These are phyloP conservation scores for Phthorimaea operculella DNA, from an alignment of 1,140 invertebrate species.

Conservation along the genomic window DNA sequence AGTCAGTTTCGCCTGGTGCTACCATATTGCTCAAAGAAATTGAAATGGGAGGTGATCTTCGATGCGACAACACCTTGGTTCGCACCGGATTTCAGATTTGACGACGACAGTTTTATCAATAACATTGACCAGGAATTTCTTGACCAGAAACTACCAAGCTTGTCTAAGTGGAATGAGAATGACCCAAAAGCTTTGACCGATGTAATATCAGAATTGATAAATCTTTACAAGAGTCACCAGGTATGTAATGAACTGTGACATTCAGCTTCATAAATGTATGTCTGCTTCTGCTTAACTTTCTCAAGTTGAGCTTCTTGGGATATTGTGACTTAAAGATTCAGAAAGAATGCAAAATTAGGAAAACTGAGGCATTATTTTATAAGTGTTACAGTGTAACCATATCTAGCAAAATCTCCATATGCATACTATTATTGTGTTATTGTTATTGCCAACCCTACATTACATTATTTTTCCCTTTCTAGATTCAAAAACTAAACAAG, in stretches of 20 bases:
- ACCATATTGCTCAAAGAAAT: slow-evolving; percentile 59
- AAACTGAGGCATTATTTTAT: too few species aligned
- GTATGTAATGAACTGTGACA: slow-evolving; percentile 32
- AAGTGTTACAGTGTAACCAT: too few species aligned
- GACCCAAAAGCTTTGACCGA: slow-evolving; percentile 64
- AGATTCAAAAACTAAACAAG: slow-evolving; percentile 60
- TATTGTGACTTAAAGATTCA: too few species aligned
- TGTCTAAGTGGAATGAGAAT: slow-evolving; percentile 68
- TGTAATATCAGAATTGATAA: slow-evolving; percentile 67
- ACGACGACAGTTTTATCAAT: slow-evolving; percentile 68
- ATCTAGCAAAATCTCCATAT: too few species aligned
- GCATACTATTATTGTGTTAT: too few species aligned
- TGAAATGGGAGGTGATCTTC: slow-evolving; percentile 62
- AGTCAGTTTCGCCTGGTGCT: slow-evolving; percentile 51
- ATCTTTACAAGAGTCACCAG: slow-evolving; percentile 69
- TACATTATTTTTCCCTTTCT: slow-evolving; percentile 14
- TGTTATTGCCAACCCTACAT: not conserved
- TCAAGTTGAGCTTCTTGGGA: too few species aligned
- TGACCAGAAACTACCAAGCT: slow-evolving; percentile 64
- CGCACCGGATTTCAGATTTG: slow-evolving; percentile 65
- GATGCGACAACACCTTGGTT: slow-evolving; percentile 55
- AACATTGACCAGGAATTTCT: slow-evolving; percentile 64
- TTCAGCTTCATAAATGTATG: too few species aligned
- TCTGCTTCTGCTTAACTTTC: too few species aligned
- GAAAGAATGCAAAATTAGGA: too few species aligned